phyloP scores from a whole-genome alignment of 2,888 invertebrate genomes.

The Rotaria socialis region DNA sequence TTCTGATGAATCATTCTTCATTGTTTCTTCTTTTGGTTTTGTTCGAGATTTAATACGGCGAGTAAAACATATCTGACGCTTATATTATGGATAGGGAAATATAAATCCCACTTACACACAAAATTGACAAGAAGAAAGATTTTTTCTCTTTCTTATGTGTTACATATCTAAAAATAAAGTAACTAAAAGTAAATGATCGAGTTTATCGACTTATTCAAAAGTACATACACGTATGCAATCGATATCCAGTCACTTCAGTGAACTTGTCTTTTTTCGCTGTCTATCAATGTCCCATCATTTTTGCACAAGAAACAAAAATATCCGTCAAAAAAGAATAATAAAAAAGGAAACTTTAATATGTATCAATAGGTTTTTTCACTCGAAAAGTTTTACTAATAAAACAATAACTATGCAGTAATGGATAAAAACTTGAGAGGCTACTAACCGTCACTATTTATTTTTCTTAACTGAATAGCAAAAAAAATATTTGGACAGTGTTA shows the following conservation, averaged over 20 bases:
- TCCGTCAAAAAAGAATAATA: background rate
- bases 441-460: background rate
- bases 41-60: background rate
- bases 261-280: background rate
- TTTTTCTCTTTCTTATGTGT: background rate
- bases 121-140: background rate
- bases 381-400: background rate
- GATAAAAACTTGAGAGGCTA: background rate
- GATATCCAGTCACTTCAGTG: background rate
- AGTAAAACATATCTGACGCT: slow-evolving; percentile 7
- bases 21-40: background rate
- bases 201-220: background rate
- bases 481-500: background rate
- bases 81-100: background rate
- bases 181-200: background rate
- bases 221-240: background rate
- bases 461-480: background rate
- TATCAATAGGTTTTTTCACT: background rate
- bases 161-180: slow-evolving; percentile 2
- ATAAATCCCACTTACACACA: background rate
- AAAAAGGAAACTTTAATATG: background rate
- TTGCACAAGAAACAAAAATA: background rate
- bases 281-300: background rate
- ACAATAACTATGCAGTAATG: too few species aligned
- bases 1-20: background rate